Conservation (phyloP, 2,113 vertebrate species). For the Equus przewalskii region DNA sequence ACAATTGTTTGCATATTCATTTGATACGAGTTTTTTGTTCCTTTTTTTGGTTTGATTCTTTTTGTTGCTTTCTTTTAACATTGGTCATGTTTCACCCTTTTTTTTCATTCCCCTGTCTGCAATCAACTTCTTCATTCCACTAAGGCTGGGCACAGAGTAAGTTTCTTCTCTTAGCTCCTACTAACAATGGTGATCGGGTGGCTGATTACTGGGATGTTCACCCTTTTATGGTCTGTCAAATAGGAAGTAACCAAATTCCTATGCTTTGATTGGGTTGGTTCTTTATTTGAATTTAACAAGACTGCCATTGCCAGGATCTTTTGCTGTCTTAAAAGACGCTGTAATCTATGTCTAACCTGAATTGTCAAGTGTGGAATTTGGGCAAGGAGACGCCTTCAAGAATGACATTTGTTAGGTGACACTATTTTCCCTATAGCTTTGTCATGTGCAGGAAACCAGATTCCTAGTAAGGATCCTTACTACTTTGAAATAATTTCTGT, state of each 20-base stretch:
- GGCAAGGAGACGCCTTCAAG: neutral
- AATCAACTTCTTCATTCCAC: slow-evolving; percentile 93
- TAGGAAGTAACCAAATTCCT: slow-evolving; percentile 59
- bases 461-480: slow-evolving; percentile 21
- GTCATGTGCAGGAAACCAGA: slow-evolving; percentile 47
- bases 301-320: slow-evolving; percentile 49
- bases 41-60: slow-evolving; percentile 87
- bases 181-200: slow-evolving; percentile 85
- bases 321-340: slow-evolving; percentile 59
- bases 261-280: slow-evolving; percentile 64
- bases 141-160: slow-evolving; percentile 99
- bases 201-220: slow-evolving; percentile 74
- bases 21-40: slow-evolving; percentile 85
- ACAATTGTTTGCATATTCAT: slow-evolving; percentile 87
- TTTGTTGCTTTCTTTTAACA: slow-evolving; percentile 91
- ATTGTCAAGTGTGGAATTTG: slow-evolving; percentile 59
- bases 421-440: neutral
- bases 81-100: slow-evolving; percentile 92
- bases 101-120: slow-evolving; percentile 91
- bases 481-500: slow-evolving; percentile 57
- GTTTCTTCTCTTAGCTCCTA: slow-evolving; percentile 90
- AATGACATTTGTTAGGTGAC: neutral
- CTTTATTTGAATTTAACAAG: slow-evolving; percentile 70
- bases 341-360: slow-evolving; percentile 46
- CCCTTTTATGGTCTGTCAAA: slow-evolving; percentile 30